Percentiles rank a stretch among this genome's conserved stretches.
Evolutionary conservation across 2,113 vertebrate genomes (phyloP).

Genomic region (Pogona vitticeps): DNA sequence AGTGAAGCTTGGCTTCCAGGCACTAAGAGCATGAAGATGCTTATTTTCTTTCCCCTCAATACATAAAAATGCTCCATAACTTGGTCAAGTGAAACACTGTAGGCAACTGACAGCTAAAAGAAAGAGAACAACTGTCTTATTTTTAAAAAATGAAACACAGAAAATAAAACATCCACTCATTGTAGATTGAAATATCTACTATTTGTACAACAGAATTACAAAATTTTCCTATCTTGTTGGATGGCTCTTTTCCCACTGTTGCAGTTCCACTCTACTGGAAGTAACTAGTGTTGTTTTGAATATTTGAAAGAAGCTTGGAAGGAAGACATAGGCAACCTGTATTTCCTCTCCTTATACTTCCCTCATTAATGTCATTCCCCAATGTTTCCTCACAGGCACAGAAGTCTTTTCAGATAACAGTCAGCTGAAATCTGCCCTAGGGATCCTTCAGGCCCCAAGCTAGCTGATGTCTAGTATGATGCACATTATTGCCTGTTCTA

Average conservation of each 20-base stretch:
- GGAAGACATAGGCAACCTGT: not conserved
- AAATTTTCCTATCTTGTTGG: not conserved
- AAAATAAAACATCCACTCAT: not conserved
- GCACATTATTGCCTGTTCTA: not conserved
- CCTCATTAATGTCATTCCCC: not conserved
- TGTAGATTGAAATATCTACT: not conserved
- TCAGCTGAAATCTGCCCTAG: not conserved
- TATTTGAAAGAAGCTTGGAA: not conserved
- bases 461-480: not conserved
- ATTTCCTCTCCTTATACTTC: not conserved
- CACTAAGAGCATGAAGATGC: slow-evolving; percentile 28
- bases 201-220: not conserved
- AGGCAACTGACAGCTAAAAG: slow-evolving; percentile 3
- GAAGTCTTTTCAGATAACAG: not conserved
- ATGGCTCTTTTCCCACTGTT: not conserved
- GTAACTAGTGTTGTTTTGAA: not conserved
- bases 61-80: slow-evolving; percentile 3
- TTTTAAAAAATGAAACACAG: not conserved
- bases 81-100: not conserved
- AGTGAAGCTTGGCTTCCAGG: slow-evolving; percentile 47
- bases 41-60: not conserved
- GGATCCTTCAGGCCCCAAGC: not conserved
- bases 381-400: not conserved
- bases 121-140: not conserved
- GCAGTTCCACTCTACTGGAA: not conserved